phyloP scores from a whole-genome alignment of 2,113 vertebrate species.

The Planiliza haematocheilus region DNA sequence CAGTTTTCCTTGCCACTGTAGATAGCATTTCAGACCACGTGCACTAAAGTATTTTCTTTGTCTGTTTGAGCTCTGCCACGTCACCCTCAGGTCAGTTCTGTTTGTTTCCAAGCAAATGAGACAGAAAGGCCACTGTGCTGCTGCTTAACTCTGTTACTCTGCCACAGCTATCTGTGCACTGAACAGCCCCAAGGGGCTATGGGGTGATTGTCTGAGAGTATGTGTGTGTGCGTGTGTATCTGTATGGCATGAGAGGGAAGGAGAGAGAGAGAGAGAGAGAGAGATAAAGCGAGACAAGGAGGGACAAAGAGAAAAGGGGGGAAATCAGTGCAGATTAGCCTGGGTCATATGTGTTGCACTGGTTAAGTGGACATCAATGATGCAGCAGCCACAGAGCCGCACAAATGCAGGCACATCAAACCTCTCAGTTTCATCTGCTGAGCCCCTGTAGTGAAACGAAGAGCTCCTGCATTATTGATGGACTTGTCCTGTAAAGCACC shows the following conservation, averaged over 20 bases:
- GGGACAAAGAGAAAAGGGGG: conserved; percentile 1
- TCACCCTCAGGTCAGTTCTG: conserved; percentile 45
- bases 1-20: neutral
- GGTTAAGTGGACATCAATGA: conserved; percentile 78
- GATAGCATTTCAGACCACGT: neutral
- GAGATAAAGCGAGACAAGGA: too few relatives aligned
- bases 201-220: conserved; percentile 6
- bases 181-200: conserved; percentile 33
- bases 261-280: too few relatives aligned
- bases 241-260: too few relatives aligned
- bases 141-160: conserved; percentile 58
- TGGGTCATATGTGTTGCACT: conserved; percentile 54
- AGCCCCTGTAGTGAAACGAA: conserved; percentile 65
- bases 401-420: conserved; percentile 47
- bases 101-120: conserved; percentile 53
- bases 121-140: conserved; percentile 45
- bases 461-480: conserved; percentile 72
- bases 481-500: conserved; percentile 64
- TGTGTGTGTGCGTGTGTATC: neutral
- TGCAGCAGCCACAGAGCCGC: conserved; percentile 62
- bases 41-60: neutral
- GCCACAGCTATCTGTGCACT: conserved; percentile 51
- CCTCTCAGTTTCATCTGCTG: conserved; percentile 71
- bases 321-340: conserved; percentile 66
- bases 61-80: conserved; percentile 15